Evolutionary conservation across 2,113 vertebrate genomes (phyloP), one percentile per base, ranked within the genome.

Genomic region (Thunnus maccoyii): DNA sequence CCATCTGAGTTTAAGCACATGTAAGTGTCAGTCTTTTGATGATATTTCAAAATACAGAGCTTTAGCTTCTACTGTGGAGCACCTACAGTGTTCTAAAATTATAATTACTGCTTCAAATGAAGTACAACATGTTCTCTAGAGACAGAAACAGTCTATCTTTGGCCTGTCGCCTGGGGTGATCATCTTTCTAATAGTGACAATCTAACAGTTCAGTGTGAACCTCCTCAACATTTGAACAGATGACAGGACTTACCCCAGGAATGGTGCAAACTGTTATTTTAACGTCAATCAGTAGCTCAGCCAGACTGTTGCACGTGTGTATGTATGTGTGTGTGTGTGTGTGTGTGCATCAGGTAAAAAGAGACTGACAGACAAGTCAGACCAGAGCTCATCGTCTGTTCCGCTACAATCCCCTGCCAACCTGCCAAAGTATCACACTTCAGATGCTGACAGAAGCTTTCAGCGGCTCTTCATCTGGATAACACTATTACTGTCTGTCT

Each of bases 361-460:
- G 8, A 76, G 41, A 66, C 44, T 71, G 83, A 74, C 64, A 80
- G 65, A 30, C 27, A 46, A 71, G 67, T 76, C 74, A 30, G 58
- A 70, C 61, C 76, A 6, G 51, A 79, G 73, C 72, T 77, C 65
- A 50, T 83, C 27, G 47, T 56, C 61, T 74, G 60, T 65, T 76
- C 51, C 22, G 55, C 70, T 63, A 18, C 64, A 17, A 74, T 78
- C 67, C 41, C 58, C 44, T 72, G 66, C 65, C 76, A 12, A 62
- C 56, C 78, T 88, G 87, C 76, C 84, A 86, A 86, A 76, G 74
- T 51, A 5, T 86, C 80, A 69, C 57, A 47, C 60, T 50, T 79
- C 57, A 81, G 62, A 18, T n/a, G 7, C 78, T 69, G 77, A 78
- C 36, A 78, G 84, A 68, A 30, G 27, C 27, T 30, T 22, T 22